A percentile compares a stretch with the other conserved stretches of the same genome.
These are phyloP conservation scores for Dasypogon diadema DNA, from an alignment of 2,888 invertebrate species.

Conservation along the genomic window DNA sequence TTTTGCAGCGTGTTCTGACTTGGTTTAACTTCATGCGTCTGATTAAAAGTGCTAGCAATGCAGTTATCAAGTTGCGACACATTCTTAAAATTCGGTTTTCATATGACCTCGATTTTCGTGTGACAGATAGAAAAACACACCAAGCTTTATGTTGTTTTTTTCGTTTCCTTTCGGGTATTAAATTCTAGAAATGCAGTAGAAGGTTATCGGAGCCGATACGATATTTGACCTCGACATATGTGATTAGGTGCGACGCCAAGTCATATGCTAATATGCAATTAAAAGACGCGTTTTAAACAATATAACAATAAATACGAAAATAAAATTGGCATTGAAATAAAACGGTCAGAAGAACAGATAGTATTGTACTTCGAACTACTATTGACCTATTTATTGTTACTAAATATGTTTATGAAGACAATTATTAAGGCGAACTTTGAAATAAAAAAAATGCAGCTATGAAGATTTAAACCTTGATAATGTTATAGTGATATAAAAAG, in stretches of 20 bases:
- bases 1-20: neutral
- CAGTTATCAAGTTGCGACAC: conserved; percentile 39
- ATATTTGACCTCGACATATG: conserved; percentile 15
- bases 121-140: neutral
- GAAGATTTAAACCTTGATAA: too few relatives aligned
- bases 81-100: conserved; percentile 15
- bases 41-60: conserved; percentile 17
- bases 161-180: neutral
- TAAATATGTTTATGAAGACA: too few relatives aligned
- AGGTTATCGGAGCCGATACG: conserved; percentile 19
- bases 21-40: neutral
- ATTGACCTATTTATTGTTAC: too few relatives aligned
- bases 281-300: neutral
- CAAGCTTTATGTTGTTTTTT: neutral
- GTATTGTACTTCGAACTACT: too few relatives aligned
- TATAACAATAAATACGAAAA: conserved; percentile 2
- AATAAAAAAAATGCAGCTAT: too few relatives aligned
- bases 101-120: conserved; percentile 8
- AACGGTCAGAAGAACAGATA: too few relatives aligned
- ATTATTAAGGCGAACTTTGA: too few relatives aligned
- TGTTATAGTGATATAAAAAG: too few relatives aligned
- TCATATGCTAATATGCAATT: neutral
- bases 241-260: conserved; percentile 2
- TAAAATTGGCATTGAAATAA: conserved; percentile 29
- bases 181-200: conserved; percentile 24